These are phyloP conservation scores for Drosophila hamatofila DNA, from an alignment of 2,888 invertebrate genomes.

Conservation along the genomic window DNA sequence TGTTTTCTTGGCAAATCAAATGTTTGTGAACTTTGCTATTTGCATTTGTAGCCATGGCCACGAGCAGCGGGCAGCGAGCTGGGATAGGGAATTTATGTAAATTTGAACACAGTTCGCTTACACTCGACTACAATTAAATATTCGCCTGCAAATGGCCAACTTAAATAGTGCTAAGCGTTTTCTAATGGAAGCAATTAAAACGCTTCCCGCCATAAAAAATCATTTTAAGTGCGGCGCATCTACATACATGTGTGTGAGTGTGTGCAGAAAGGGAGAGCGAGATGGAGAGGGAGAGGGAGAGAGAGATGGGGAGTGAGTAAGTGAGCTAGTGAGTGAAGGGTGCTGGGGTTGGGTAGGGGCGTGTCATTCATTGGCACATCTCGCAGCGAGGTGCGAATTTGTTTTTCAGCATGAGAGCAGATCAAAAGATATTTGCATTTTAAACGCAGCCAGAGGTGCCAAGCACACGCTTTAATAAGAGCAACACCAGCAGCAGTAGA, in stretches of 20 bases:
- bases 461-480: constrained; percentile 22
- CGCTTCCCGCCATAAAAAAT: constrained; percentile 37
- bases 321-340: not conserved
- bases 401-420: constrained; percentile 58
- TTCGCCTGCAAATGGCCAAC: constrained; percentile 27
- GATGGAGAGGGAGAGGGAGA: no score
- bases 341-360: not conserved
- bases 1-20: constrained; percentile 14
- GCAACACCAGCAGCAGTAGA: constrained; percentile 14
- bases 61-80: not conserved
- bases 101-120: constrained; percentile 28
- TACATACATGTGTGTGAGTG: constrained; percentile 11
- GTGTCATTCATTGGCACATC: constrained; percentile 31
- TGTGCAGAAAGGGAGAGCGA: not conserved
- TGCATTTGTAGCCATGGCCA: constrained; percentile 10
- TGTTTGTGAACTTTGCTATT: constrained; percentile 32
- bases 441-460: constrained; percentile 43
- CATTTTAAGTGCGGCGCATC: constrained; percentile 31
- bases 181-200: constrained; percentile 77
- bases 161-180: constrained; percentile 61
- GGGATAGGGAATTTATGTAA: constrained; percentile 25
- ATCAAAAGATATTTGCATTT: constrained; percentile 77
- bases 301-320: not conserved
- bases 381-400: constrained; percentile 73
- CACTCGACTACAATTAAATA: constrained; percentile 37